Percentiles rank a stretch among this genome's conserved stretches.
Evolutionary conservation across 1,140 invertebrate genomes (phyloP).

Genomic region (Drosophila mauritiana): DNA sequence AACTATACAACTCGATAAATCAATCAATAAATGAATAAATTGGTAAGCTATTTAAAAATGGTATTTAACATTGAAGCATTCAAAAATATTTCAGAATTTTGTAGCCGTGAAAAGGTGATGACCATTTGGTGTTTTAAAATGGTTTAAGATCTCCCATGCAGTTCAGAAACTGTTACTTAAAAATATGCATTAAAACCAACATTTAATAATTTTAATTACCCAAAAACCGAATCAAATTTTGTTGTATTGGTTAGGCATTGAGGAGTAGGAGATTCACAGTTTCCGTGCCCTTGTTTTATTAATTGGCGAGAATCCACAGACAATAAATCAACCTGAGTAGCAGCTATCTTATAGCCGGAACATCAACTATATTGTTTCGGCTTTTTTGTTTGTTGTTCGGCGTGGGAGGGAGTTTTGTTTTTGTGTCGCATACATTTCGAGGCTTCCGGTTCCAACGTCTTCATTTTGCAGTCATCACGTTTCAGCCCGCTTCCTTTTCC

Average conservation of each 20-base stretch:
- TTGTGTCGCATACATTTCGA: conserved; percentile 27
- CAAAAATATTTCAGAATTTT: too few relatives aligned
- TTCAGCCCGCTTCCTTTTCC: conserved; percentile 8
- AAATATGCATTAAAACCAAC: neutral
- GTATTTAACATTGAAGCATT: too few relatives aligned
- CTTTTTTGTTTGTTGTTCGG: neutral
- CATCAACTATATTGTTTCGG: conserved; percentile 33
- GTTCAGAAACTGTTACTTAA: too few relatives aligned
- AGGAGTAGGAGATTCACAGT: neutral
- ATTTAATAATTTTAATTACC: neutral
- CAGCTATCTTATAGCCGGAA: conserved; percentile 32
- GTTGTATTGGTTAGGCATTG: neutral
- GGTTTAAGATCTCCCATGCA: too few relatives aligned
- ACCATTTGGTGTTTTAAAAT: too few relatives aligned
- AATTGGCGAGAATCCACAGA: conserved; percentile 13
- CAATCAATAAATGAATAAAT: too few relatives aligned
- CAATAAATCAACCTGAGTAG: conserved; percentile 45
- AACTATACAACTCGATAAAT: too few relatives aligned
- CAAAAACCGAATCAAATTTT: conserved; percentile 1
- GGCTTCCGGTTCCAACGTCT: conserved; percentile 29
- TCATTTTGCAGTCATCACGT: conserved; percentile 70
- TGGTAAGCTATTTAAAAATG: too few relatives aligned
- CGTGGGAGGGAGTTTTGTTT: conserved; percentile 1
- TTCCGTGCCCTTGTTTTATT: conserved; percentile 24
- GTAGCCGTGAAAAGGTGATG: too few relatives aligned